Evolutionary conservation across 2,113 vertebrate genomes (phyloP).

Genomic region (Caloenas nicobarica): DNA sequence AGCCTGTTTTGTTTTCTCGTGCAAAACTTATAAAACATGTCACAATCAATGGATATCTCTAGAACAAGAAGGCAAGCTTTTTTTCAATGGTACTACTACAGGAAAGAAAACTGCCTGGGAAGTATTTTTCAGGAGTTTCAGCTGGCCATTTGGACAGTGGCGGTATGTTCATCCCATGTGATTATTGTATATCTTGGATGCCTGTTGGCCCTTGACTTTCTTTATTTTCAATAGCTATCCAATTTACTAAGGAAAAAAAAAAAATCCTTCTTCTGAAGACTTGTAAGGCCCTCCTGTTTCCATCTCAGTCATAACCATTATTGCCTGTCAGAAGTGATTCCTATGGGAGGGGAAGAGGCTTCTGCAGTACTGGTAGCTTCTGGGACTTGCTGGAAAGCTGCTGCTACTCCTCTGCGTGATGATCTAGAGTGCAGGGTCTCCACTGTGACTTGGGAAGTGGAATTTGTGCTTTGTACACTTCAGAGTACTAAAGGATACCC

Average conservation of each 20-base stretch:
- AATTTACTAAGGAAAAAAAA: not conserved
- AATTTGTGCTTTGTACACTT: not conserved
- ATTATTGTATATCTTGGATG: not conserved
- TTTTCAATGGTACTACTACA: not conserved
- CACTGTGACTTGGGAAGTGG: not conserved
- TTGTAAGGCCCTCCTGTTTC: not conserved
- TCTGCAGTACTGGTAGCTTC: not conserved
- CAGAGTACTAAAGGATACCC: not conserved
- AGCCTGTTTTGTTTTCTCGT: not conserved
- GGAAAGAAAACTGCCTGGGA: not conserved
- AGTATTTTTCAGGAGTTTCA: not conserved
- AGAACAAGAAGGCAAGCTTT: not conserved
- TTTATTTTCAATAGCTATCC: not conserved
- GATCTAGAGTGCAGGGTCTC: not conserved
- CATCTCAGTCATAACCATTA: rapidly evolving
- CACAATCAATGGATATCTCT: not conserved
- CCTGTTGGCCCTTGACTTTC: not conserved
- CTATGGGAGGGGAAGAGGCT: not conserved
- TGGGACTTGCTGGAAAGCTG: not conserved
- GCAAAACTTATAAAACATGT: not conserved
- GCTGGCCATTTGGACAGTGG: not conserved
- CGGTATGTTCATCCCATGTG: not conserved
- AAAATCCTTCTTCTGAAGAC: not conserved
- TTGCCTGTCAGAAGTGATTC: not conserved
- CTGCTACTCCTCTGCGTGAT: not conserved